Evolutionary conservation across 2,888 invertebrate genomes (phyloP), one percentile per base, ranked within the genome.

Genomic region (Emmelina monodactyla): DNA sequence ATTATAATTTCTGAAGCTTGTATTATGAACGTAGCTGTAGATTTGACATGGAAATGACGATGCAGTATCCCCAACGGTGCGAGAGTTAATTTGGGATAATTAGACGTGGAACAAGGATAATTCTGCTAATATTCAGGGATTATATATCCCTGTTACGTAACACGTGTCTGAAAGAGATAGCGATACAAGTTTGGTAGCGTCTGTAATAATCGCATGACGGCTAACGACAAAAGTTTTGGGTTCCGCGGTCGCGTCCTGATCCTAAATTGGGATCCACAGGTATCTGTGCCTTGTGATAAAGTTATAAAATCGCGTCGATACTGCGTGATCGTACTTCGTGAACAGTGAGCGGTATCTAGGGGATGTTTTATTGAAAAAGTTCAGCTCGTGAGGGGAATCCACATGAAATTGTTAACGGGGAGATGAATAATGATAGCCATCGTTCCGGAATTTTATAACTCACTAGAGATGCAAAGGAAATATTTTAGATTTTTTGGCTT

Each of bases 281-380:
- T 70, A 70, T 63, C 49, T 44, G 49, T 58, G 56, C 53, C 51
- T 14, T 51, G 62, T 62, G 70, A 73, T 73, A 72, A 75, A 76
- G 75, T 70, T 72, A 73, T 73, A 76, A 76, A 76, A 78, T 70
- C 71, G 75, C 55, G 72, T 56, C 44, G 53, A 47, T 51, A 42
- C 56, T 70, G 66, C 78, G 78, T 76, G 78, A 76, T 73, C 66
- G 61, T 55, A 73, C 64, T 79, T 47, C 61, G 52, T 62, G 71
- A 60, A 58, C 55, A 51, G 49, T 52, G 25, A 29, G 43, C 48
- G 50, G 51, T 61, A 59, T 61, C 58, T 61, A 51, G 52, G 56
- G 66, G 68, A 64, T 67, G 70, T 72, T 78, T 78, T 76, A 76
- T 76, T 78, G 76, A 76, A 78, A 78, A 78, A 78, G 69, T 76